Base-by-base conservation (phyloP, 1,140 invertebrate species). In the Telenomus remus region DNA sequence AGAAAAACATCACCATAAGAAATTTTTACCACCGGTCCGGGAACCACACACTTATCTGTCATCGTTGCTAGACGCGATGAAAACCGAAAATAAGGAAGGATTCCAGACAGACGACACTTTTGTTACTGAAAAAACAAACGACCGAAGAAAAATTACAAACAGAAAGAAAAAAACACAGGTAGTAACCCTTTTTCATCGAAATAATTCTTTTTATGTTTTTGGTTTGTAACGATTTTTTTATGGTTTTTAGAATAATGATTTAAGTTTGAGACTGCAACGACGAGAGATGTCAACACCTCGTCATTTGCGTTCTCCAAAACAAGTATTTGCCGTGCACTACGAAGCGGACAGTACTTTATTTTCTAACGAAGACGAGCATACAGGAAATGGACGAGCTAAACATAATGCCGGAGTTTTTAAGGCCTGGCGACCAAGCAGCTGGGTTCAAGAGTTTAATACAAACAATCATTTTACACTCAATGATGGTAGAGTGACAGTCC, bases 401-500 rank as follows among this genome's bases (percentile, higher is more conserved):
- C 90, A 91, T 69, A 79, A 79, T 11, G 81, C 88, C 10, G 85
- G 85, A 6, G 81, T 87, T 14, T 91, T 89, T 66, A 85, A 86
- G 27, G 88, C 89, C 14, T 91, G 90, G 90, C 82, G 80, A 56
- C 60, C 87, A 0, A 87, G 84, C 14, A 77, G 84, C 37, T 91
- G 90, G 90, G 88, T 89, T 34, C 60, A 81, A 3, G 78, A 84
- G 19, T 79, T 87, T 4, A 84, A 83, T 0, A 87, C 87, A 83
- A 82, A 80, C 15, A 70, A 78, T 7, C 64, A 88, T 13, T 89
- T 90, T 61, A 61, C 76, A 0, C 64, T 89, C 8, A 47, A 12
- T 3, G 81, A 88, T 37, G 92, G 91, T 2, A 80, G 84, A 9
- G 71, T 92, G 0, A 90, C 88, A 0, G 87, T 93, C 3, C 87